phyloP scores from a whole-genome alignment of 2,797 vertebrate genomes.

The Esox masquinongy region DNA sequence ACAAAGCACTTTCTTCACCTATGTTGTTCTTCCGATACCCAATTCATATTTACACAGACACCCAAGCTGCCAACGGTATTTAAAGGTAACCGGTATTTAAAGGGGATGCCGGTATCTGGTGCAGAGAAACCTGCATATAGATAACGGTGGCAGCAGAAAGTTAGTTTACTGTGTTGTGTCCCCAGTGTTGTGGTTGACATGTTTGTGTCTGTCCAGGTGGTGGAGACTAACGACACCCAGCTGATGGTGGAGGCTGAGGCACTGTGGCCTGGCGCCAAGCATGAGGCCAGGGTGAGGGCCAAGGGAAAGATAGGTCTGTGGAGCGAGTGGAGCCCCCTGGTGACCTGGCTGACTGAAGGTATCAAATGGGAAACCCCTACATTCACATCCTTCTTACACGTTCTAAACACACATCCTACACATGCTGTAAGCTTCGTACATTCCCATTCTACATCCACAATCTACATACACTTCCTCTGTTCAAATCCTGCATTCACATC shows the following conservation, averaged over 20 bases:
- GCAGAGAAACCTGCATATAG: too few species aligned
- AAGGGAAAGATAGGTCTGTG: slow-evolving; percentile 53
- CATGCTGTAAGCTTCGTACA: too few species aligned
- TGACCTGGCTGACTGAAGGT: slow-evolving; percentile 59
- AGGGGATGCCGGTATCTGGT: too few species aligned
- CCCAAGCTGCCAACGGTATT: too few species aligned
- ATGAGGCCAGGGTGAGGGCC: slow-evolving; percentile 68
- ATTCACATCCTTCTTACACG: neutral
- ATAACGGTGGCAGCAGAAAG: too few species aligned
- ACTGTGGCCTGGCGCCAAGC: slow-evolving; percentile 50
- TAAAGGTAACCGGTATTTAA: too few species aligned
- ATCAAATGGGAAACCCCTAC: slow-evolving; percentile 42
- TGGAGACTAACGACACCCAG: slow-evolving; percentile 29
- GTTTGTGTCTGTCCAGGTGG: slow-evolving; percentile 42
- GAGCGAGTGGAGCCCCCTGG: slow-evolving; percentile 72
- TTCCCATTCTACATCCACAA: too few species aligned
- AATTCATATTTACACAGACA: too few species aligned
- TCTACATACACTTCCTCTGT: neutral
- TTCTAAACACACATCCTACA: too few species aligned
- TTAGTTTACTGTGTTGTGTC: too few species aligned
- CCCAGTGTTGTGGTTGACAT: neutral
- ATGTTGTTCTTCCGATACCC: too few species aligned
- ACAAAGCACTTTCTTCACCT: neutral
- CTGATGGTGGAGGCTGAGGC: slow-evolving; percentile 39
- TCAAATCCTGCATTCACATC: too few species aligned